These are phyloP conservation scores for Branchipolynoe longqiensis DNA, from an alignment of 2,888 invertebrate genomes.

Conservation along the genomic window DNA sequence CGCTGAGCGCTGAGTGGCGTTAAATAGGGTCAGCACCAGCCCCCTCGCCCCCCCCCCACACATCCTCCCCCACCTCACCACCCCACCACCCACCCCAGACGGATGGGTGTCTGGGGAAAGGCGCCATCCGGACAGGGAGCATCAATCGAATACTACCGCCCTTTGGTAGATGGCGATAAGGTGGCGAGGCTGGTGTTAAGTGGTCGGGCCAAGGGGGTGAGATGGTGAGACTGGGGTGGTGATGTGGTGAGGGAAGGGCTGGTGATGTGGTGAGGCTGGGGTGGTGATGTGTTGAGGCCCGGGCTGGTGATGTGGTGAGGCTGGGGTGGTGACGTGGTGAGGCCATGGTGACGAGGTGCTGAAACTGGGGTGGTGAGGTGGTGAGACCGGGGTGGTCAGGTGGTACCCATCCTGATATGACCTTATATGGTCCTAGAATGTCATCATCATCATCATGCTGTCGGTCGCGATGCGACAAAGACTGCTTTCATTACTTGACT, in stretches of 20 bases:
- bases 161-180: slow-evolving; percentile 5
- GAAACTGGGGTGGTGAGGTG: background rate
- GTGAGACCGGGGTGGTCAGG: background rate
- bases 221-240: background rate
- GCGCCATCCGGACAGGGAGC: background rate
- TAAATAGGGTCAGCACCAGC: no score
- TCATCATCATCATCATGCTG: no score
- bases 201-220: background rate
- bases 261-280: background rate
- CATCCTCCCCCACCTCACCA: background rate
- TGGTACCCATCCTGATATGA: no score
- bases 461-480: no score
- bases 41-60: no score
- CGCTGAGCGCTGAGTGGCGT: no score
- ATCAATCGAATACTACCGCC: no score
- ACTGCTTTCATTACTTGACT: no score
- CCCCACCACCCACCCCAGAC: background rate
- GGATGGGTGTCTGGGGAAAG: slow-evolving; percentile 16
- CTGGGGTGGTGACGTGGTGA: background rate
- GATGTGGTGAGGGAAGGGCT: background rate
- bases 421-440: no score
- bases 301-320: background rate
- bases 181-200: background rate
- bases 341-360: background rate
- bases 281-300: background rate